Percentiles rank a stretch among this genome's conserved stretches.
phyloP scores from a whole-genome alignment of 2,888 invertebrate species.

The Eristalinus aeneus region DNA sequence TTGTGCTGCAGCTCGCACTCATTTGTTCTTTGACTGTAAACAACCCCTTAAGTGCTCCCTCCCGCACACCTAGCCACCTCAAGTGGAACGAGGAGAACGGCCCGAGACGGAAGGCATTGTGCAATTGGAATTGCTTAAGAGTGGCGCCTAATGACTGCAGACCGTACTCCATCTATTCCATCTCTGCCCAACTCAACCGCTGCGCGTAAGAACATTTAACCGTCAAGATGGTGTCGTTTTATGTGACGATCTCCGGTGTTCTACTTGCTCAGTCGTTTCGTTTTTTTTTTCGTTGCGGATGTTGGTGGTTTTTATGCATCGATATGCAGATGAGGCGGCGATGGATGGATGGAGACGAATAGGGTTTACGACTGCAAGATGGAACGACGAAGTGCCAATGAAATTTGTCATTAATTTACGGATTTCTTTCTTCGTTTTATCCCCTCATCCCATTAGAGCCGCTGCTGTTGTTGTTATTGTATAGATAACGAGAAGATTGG shows the following conservation, averaged over 20 bases:
- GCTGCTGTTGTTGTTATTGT: neutral
- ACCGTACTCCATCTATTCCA: neutral
- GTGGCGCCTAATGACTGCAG: neutral
- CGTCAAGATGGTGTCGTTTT: constrained; percentile 30
- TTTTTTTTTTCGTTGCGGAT: neutral
- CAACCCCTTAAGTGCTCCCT: neutral
- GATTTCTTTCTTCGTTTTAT: neutral
- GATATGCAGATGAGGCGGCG: constrained; percentile 20
- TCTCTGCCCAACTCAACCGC: neutral
- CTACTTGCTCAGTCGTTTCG: neutral
- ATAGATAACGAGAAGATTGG: neutral
- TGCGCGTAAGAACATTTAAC: constrained; percentile 19
- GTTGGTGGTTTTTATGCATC: constrained; percentile 16
- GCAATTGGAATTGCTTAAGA: neutral
- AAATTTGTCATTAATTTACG: constrained; percentile 42
- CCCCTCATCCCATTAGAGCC: neutral
- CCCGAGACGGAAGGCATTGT: neutral
- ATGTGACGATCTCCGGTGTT: neutral
- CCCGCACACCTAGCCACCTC: neutral
- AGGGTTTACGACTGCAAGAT: constrained; percentile 18
- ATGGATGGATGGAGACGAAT: constrained; percentile 5
- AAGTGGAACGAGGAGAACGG: neutral
- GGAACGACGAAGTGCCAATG: constrained; percentile 29
- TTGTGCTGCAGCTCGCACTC: constrained; percentile 12
- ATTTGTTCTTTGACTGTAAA: constrained; percentile 19